Base-by-base conservation (phyloP, 1,140 invertebrate genomes). In the Drosophila watanabei region DNA sequence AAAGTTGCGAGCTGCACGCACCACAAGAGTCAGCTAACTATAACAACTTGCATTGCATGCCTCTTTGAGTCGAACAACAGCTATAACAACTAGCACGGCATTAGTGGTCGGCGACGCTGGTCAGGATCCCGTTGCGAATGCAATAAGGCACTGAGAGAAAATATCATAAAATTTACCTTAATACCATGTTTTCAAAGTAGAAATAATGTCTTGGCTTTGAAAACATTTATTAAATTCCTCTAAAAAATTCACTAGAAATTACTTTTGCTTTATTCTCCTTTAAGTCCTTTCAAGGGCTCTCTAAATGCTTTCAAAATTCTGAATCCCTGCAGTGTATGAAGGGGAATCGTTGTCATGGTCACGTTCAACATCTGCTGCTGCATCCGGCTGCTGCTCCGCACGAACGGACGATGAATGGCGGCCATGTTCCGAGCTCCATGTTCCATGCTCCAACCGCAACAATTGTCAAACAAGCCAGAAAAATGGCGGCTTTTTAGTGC, bases 381-480 rank as follows among this genome's bases (percentile, higher is more conserved):
- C 77, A 89, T 80, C 77, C 80, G 66, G 77, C 60, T 69, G 39
- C 57, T 59, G 64, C 85, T 65, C 51, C 85, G 85, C 85, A 87
- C 80, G 84, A 88, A 80, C 66, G 83, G 83, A 79, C 79, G 60
- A 89, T 78, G 64, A 87, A 78, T 89, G 77, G 57, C 68, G 72
- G 72, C 77, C 80, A 87, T 84, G 81, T 78, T 79, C 62, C 62
- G 33, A 52, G 33, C 51, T 66, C 46, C 62, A 73, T 61, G 51
- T 46, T 45, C 45, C 77, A 66, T 41, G 61, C 56, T 46, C 72
- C 72, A 24, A 49, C 65, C 65, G 72, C 84, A 87, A 87, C 85
- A 89, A 87, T 87, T 87, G 84, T 87, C 85, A 89, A 87, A 89
- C 84, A 87, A 87, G 85, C 85, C 85, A 84, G 85, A 87, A 87